Percentiles rank a stretch among this genome's conserved stretches.
These are phyloP conservation scores for Luidia sarsii DNA, from an alignment of 53 echinoderm and acorn worm genomes.

Conservation along the genomic window DNA sequence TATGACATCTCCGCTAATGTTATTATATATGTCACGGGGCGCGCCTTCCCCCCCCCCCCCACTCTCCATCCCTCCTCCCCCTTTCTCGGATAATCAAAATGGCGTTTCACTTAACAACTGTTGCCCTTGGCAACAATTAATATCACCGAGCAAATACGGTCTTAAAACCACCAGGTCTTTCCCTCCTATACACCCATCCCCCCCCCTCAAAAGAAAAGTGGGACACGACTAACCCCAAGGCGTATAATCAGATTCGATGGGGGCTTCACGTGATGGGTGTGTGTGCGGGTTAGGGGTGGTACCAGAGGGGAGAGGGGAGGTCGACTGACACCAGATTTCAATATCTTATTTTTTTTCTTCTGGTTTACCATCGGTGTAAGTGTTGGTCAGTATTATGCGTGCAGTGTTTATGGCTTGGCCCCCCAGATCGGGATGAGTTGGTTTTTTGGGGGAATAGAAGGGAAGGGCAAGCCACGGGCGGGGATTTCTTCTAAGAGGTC, in stretches of 20 bases:
- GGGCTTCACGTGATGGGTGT: not conserved
- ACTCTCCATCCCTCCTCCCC: no score
- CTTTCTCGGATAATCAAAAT: constrained; percentile 48
- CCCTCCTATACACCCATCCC: no score
- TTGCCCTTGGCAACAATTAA: constrained; percentile 50
- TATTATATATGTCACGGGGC: constrained; percentile 5
- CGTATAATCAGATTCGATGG: constrained; percentile 35
- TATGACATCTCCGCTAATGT: constrained; percentile 35
- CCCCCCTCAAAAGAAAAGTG: constrained; percentile 41
- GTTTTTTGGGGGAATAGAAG: no score
- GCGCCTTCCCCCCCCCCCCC: constrained; percentile 39
- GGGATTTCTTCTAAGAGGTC: no score
- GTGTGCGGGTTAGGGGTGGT: not conserved
- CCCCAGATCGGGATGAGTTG: no score
- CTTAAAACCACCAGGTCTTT: constrained; percentile 4
- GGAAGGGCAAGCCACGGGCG: no score
- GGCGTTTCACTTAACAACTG: constrained; percentile 55
- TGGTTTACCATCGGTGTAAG: no score
- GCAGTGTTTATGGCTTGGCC: no score
- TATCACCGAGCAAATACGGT: constrained; percentile 20
- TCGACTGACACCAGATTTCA: no score
- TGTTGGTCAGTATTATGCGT: no score
- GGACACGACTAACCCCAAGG: constrained; percentile 16
- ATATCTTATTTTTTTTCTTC: no score
- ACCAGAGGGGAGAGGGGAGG: not conserved